phyloP scores from a whole-genome alignment of 2,113 vertebrate species.

The Merops nubicus region DNA sequence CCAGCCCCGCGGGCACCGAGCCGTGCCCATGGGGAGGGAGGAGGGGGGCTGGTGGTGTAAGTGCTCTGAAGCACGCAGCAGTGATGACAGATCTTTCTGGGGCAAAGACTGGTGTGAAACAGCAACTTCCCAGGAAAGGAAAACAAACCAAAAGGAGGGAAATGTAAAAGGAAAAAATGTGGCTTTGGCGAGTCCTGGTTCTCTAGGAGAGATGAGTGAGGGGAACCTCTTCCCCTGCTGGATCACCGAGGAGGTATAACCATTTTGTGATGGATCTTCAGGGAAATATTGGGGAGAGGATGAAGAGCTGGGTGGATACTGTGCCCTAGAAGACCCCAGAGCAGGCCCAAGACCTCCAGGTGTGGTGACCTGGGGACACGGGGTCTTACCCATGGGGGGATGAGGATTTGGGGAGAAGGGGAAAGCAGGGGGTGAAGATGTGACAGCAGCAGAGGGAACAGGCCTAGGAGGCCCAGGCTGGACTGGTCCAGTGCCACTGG shows the following conservation, averaged over 20 bases:
- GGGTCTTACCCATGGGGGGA: no score
- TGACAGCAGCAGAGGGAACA: accelerated
- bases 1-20: accelerated
- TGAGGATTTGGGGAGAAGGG: neutral
- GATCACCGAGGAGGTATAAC: accelerated
- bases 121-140: neutral
- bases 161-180: neutral
- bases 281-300: neutral
- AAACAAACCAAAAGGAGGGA: neutral
- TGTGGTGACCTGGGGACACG: accelerated
- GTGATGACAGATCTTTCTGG: neutral
- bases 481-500: accelerated
- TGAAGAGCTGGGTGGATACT: accelerated
- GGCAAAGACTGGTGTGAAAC: neutral
- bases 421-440: neutral
- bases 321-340: neutral
- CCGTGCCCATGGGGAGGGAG: neutral
- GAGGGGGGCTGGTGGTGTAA: neutral
- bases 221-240: neutral
- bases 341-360: neutral
- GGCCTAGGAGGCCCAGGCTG: accelerated
- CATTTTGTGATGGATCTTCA: neutral
- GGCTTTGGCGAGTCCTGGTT: neutral
- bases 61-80: neutral
- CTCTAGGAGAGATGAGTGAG: neutral